Percentiles rank a stretch among this genome's conserved stretches.
These are phyloP conservation scores for Corythornis leucogaster DNA, from an alignment of 2,797 vertebrate species.

Conservation along the genomic window DNA sequence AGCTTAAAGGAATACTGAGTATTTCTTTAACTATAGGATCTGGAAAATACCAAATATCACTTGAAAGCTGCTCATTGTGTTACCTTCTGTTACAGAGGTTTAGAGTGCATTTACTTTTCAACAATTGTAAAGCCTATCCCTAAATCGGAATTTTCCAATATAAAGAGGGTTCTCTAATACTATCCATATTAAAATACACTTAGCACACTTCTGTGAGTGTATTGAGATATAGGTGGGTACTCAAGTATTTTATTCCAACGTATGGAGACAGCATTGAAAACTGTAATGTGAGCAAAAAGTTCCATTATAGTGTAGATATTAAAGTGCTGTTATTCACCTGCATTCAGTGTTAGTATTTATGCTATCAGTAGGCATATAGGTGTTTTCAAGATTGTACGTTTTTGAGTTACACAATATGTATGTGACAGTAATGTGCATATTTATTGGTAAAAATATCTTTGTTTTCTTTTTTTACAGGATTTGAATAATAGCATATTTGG, in stretches of 20 bases:
- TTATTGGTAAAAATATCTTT: not conserved
- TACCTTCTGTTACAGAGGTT: not conserved
- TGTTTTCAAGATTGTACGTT: not conserved
- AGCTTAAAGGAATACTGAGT: not conserved
- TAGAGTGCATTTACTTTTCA: not conserved
- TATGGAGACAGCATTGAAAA: not conserved
- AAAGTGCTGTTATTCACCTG: not conserved
- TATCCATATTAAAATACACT: not conserved
- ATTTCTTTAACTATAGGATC: not conserved
- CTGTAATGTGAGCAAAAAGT: not conserved
- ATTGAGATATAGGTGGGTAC: not conserved
- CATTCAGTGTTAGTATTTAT: not conserved
- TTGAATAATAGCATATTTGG: slow-evolving; percentile 67
- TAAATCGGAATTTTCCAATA: not conserved
- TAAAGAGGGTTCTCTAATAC: not conserved
- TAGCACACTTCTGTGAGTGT: not conserved
- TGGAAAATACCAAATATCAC: not conserved
- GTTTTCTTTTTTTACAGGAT: slow-evolving; percentile 59
- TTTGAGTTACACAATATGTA: not conserved
- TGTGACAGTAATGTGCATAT: not conserved
- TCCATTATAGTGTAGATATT: not conserved
- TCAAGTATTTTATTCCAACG: not conserved
- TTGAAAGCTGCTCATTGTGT: not conserved
- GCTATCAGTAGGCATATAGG: not conserved
- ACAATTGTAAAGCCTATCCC: not conserved